A percentile compares a stretch with the other conserved stretches of the same genome.
Evolutionary conservation across 2,797 vertebrate species (phyloP).

Genomic region (Macroramphosus scolopax): DNA sequence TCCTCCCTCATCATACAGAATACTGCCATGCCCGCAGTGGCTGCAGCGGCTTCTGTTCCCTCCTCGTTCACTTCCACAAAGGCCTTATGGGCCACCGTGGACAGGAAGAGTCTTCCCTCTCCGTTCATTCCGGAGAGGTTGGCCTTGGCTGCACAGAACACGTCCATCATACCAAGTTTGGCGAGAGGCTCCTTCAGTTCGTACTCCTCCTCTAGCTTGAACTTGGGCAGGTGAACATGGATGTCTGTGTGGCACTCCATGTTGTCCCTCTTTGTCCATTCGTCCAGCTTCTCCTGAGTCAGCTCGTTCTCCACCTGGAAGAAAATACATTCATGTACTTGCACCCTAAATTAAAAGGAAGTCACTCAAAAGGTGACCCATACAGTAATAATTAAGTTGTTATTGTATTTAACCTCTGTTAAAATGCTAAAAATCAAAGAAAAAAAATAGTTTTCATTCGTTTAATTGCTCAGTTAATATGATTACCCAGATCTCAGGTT

Average conservation of each 20-base stretch:
- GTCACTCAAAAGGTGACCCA: too few relatives aligned
- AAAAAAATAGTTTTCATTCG: too few relatives aligned
- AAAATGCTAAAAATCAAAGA: too few relatives aligned
- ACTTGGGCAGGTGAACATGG: conserved; percentile 83
- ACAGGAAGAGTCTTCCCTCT: conserved; percentile 80
- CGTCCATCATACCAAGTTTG: conserved; percentile 80
- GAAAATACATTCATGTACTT: not conserved
- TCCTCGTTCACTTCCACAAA: conserved; percentile 96
- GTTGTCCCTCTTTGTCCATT: conserved; percentile 83
- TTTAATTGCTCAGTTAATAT: too few relatives aligned
- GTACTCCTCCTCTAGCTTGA: conserved; percentile 88
- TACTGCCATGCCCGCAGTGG: conserved; percentile 74
- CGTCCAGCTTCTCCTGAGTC: conserved; percentile 80
- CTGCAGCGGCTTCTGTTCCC: conserved; percentile 90
- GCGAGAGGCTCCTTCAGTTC: conserved; percentile 76
- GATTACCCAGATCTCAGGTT: too few relatives aligned
- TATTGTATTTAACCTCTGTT: too few relatives aligned
- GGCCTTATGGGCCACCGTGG: conserved; percentile 87
- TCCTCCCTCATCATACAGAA: conserved; percentile 73
- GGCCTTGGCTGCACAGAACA: conserved; percentile 79
- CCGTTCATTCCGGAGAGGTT: conserved; percentile 89
- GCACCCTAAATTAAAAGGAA: too few relatives aligned
- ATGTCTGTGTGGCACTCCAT: conserved; percentile 74
- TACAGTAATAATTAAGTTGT: too few relatives aligned
- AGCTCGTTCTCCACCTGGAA: conserved; percentile 84